Evolutionary conservation across 2,888 invertebrate species (phyloP).

Genomic region (Leptura quadrifasciata): DNA sequence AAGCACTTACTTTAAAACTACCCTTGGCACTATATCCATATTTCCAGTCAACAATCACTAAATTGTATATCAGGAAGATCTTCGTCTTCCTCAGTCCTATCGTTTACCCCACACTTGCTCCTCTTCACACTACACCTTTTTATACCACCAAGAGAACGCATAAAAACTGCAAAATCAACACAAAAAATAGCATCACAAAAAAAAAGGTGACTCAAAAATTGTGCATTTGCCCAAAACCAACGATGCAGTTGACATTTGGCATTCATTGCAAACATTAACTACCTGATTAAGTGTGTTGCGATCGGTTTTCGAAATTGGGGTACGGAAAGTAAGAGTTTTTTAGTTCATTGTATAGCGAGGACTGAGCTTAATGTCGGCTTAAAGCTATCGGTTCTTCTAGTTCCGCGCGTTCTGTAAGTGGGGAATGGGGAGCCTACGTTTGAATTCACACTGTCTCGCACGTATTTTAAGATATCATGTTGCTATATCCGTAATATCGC

Average conservation of each 20-base stretch:
- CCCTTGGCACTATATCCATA: slow-evolving; percentile 11
- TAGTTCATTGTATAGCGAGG: slow-evolving; percentile 42
- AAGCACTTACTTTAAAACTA: slow-evolving; percentile 21
- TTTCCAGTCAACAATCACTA: not conserved
- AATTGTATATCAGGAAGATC: not conserved
- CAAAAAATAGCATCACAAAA: slow-evolving; percentile 1
- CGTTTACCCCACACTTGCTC: not conserved
- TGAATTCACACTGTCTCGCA: not conserved
- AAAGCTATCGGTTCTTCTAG: slow-evolving; percentile 43
- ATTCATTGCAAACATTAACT: not conserved
- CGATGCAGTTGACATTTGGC: not conserved
- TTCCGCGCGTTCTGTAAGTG: slow-evolving; percentile 36
- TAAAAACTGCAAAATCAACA: slow-evolving; percentile 43
- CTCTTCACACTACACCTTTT: slow-evolving; percentile 48
- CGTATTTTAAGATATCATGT: slow-evolving; percentile 20
- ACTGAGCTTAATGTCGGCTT: slow-evolving; percentile 44
- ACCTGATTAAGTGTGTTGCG: slow-evolving; percentile 42
- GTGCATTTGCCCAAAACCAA: slow-evolving; percentile 8
- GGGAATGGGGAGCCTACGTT: slow-evolving; percentile 30
- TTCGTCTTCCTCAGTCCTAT: not conserved
- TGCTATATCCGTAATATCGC: slow-evolving; percentile 4
- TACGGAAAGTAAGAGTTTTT: slow-evolving; percentile 52
- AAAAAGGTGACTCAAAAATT: not conserved
- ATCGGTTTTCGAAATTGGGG: slow-evolving; percentile 27
- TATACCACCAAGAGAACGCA: slow-evolving; percentile 42